phyloP scores from a whole-genome alignment of 2,113 vertebrate species.

The Typhlomys cinereus region DNA sequence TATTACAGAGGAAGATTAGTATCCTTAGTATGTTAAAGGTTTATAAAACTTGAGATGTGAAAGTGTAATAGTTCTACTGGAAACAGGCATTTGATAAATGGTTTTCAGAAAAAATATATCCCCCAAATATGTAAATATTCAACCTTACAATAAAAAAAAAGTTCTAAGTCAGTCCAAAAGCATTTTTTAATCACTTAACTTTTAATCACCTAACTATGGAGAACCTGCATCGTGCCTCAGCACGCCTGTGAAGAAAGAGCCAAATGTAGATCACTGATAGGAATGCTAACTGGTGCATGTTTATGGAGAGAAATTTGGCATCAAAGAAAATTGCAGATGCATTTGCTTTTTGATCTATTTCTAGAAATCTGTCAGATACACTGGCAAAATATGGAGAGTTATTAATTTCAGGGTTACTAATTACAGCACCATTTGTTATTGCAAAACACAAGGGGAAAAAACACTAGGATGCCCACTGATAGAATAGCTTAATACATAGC shows the following conservation, averaged over 20 bases:
- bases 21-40: neutral
- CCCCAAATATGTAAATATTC: neutral
- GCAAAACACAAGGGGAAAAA: slow-evolving; percentile 19
- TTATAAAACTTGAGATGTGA: slow-evolving; percentile 17
- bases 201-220: neutral
- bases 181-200: neutral
- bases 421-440: neutral
- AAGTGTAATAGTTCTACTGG: neutral
- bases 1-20: neutral
- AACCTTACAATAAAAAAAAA: neutral
- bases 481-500: neutral
- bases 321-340: slow-evolving; percentile 5
- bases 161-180: neutral
- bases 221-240: neutral
- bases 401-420: slow-evolving; percentile 3
- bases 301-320: neutral
- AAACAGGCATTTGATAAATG: neutral
- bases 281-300: neutral
- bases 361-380: slow-evolving; percentile 3
- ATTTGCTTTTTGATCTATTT: slow-evolving; percentile 21
- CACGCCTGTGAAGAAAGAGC: neutral
- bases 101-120: neutral
- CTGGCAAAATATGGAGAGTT: neutral
- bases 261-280: neutral
- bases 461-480: neutral